Evolutionary conservation across 2,797 vertebrate genomes (phyloP), one percentile per base, ranked within the genome.

Genomic region (Anguilla megastoma): DNA sequence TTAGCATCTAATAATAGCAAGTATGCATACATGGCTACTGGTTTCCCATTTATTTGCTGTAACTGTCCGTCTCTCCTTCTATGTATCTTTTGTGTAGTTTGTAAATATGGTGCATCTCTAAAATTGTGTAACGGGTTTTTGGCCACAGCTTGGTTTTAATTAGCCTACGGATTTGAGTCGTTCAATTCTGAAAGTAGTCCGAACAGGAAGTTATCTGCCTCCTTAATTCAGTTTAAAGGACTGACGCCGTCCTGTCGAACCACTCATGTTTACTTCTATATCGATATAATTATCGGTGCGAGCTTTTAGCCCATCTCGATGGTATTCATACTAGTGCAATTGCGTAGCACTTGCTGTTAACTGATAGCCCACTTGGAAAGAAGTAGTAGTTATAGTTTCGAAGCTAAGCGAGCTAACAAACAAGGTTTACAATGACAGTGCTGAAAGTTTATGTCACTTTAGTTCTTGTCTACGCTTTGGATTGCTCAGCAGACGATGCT

Each of bases 361-460:
- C 4, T 41, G 69, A 41, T 18, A 58, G 56, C 2, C 14, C 3
- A 41, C 36, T 16, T 6, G 33, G 0, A 12, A 41, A 36, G 18
- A 41, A 76, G 36, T 33, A 21, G 71, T 36, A 18, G 74, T 41
- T 1, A 74, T 41, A 14, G 9, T 41, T 76, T 4, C 10, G 27
- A 41, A 41, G 74, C 14, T 33, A 76, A 58, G 36, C 12, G 74
- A 76, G 16, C 12, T 36, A n/a, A 56, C 2, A 16, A 56, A 56
- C 0, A 56, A 56, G 52, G 50, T 58, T 48, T 24, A 36, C 63
- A 86, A 95, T 95, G 94, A 91, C 90, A 92, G 91, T 92, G 3
- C 50, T 71, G 10, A 60, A 48, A 7, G 0, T 88, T 0, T 90
- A 71, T 5, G 21, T 92, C 48, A 48, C 91, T 0, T 0, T 90